Base-by-base conservation (phyloP, 2,797 vertebrate genomes). In the Rhabdophis nuchalis region DNA sequence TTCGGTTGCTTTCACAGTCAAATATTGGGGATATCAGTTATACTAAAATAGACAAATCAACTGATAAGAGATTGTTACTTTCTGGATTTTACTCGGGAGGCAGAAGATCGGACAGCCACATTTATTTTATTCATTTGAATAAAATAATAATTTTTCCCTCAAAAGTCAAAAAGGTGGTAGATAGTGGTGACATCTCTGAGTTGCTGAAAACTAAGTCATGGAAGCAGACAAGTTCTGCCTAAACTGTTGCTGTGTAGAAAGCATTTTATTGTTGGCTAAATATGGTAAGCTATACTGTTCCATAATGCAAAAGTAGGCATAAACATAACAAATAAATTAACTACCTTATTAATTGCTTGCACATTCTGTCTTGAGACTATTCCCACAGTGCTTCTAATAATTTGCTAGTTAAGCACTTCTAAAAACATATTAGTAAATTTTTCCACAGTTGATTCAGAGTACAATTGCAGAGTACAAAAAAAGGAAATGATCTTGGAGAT, bases 1-100 rank as follows among this genome's bases (percentile, higher is more conserved):
- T 53, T 94, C 90, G 89, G 89, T 91, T 58, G 85, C 92, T 56
- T 29, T 61, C 87, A 90, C 0, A 58, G 90, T 90, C 36, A 50
- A 10, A 57, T 93, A 93, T 12, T 23, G 32, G 10, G 1, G 25
- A 29, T 57, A 91, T 89, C 23, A 91, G 82, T 82, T 91, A 7
- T 2, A 23, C 36, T 58, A 23, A 88, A 46, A 58, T 53, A 61
- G 11, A 32, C 23, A 60, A 85, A 14, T 53, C 82, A 64, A 86
- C 6, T 32, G 57, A 52, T 32, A 9, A 9, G 20, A 50, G 32
- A 53, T 5, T 25, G 36, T 4, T 1, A 58, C 20, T 52, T 36
- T 72, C 52, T 72, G 12, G 12, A 32, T 61, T 20, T 61, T 87
- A 41, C 4, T 27, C 9, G 41, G 11, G 46, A 77, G 41, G 36